A percentile compares a stretch with the other conserved stretches of the same genome.
phyloP scores from a whole-genome alignment of 1,140 invertebrate genomes.

The Steinernema feltiae region DNA sequence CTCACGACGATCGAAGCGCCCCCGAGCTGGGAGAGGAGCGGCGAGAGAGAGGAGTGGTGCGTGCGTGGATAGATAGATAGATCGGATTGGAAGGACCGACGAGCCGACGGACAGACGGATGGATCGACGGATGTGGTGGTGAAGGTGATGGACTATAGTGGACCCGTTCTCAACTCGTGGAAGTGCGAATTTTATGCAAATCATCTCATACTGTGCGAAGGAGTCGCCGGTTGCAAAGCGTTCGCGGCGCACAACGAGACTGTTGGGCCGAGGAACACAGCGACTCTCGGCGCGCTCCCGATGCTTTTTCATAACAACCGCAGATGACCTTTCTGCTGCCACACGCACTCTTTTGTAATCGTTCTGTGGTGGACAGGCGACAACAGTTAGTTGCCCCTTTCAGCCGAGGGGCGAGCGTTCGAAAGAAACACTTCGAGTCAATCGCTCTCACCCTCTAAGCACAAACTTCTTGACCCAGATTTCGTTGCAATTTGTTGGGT shows the following conservation, averaged over 20 bases:
- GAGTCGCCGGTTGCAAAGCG: too few species aligned
- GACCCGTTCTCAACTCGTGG: not conserved
- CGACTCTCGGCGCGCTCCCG: not conserved
- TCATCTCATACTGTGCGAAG: not conserved
- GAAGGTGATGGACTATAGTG: not conserved
- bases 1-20: slow-evolving; percentile 4
- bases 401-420: too few species aligned
- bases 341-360: not conserved
- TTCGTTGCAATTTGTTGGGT: not conserved
- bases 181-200: slow-evolving; percentile 10
- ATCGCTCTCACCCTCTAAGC: not conserved
- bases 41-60: not conserved
- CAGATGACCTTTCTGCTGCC: not conserved
- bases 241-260: not conserved
- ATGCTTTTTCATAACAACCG: not conserved
- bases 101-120: not conserved
- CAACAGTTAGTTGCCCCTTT: too few species aligned
- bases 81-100: not conserved
- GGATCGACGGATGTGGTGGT: not conserved
- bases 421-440: not conserved
- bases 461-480: slow-evolving; percentile 5
- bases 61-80: not conserved
- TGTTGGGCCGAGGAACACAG: not conserved
- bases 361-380: too few species aligned
- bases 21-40: not conserved